Conservation (phyloP, 2,888 invertebrate genomes). For the Pristionchus japonicus region DNA sequence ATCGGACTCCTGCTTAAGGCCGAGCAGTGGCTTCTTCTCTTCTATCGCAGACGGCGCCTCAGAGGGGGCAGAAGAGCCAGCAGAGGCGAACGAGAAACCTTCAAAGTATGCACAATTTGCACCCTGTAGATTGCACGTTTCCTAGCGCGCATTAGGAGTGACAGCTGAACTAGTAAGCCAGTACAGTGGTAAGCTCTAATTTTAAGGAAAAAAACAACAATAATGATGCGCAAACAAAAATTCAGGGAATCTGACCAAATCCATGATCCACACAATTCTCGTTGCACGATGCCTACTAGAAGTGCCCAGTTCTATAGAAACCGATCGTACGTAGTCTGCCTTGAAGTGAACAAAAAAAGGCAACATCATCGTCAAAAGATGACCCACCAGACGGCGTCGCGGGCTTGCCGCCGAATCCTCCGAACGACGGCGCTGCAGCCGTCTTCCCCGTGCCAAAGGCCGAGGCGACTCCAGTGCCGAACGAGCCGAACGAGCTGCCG, state of each 20-base stretch:
- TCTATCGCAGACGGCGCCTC: neutral
- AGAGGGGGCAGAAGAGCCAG: neutral
- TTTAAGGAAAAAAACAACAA: neutral
- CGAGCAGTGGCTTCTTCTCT: neutral
- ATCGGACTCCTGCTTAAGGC: neutral
- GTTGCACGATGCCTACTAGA: too few relatives aligned
- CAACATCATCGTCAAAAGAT: too few relatives aligned
- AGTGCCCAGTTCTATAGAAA: too few relatives aligned
- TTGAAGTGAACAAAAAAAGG: too few relatives aligned
- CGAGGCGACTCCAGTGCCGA: neutral
- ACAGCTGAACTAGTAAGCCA: too few relatives aligned
- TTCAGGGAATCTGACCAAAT: too few relatives aligned
- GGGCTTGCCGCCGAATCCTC: neutral
- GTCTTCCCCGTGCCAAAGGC: neutral
- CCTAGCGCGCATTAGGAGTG: too few relatives aligned
- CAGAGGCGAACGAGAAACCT: conserved; percentile 20
- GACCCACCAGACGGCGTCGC: neutral
- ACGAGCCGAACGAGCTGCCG: conserved; percentile 2
- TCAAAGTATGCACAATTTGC: neutral
- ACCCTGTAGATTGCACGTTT: too few relatives aligned
- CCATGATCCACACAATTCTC: too few relatives aligned
- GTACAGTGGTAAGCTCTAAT: neutral
- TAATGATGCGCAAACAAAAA: too few relatives aligned
- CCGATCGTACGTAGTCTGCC: too few relatives aligned
- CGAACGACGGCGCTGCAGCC: neutral